These are phyloP conservation scores for Meganola albula DNA, from an alignment of 2,888 invertebrate genomes.

Conservation along the genomic window DNA sequence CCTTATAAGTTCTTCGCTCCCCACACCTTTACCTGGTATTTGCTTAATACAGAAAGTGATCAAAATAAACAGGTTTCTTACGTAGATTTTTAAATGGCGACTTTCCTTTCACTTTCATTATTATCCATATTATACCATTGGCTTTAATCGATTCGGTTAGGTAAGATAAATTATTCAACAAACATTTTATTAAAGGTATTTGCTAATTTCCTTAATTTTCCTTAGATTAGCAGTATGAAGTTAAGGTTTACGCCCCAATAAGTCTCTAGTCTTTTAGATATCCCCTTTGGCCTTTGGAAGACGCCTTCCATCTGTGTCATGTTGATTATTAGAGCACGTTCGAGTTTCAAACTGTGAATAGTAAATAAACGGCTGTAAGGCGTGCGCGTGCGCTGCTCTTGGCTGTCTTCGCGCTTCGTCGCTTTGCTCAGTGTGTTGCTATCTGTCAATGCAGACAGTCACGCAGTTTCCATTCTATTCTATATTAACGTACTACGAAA, in stretches of 20 bases:
- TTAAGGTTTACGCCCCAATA: too few species aligned
- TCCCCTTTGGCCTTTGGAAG: background rate
- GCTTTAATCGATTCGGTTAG: slow-evolving; percentile 20
- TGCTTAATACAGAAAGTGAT: slow-evolving; percentile 42
- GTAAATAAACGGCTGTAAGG: slow-evolving; percentile 67
- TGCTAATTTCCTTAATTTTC: slow-evolving; percentile 18
- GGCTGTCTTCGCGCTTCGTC: slow-evolving; percentile 32
- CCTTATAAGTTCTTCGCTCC: slow-evolving; percentile 52
- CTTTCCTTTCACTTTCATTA: slow-evolving; percentile 54
- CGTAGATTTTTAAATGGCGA: slow-evolving; percentile 31
- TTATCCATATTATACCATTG: slow-evolving; percentile 18
- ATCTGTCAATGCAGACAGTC: slow-evolving; percentile 65
- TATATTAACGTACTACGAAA: slow-evolving; percentile 37
- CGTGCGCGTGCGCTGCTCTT: slow-evolving; percentile 58
- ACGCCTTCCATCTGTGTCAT: slow-evolving; percentile 47
- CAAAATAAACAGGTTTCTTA: slow-evolving; percentile 48
- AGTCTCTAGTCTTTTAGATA: too few species aligned
- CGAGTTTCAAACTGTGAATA: slow-evolving; percentile 67
- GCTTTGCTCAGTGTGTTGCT: slow-evolving; percentile 46
- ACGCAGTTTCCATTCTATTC: slow-evolving; percentile 44
- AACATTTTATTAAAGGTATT: background rate
- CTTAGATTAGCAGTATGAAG: too few species aligned
- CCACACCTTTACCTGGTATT: slow-evolving; percentile 37
- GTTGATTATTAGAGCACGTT: slow-evolving; percentile 68
- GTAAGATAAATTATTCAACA: slow-evolving; percentile 7